Conservation (phyloP, 2,888 invertebrate genomes). For the Eurois occulta region DNA sequence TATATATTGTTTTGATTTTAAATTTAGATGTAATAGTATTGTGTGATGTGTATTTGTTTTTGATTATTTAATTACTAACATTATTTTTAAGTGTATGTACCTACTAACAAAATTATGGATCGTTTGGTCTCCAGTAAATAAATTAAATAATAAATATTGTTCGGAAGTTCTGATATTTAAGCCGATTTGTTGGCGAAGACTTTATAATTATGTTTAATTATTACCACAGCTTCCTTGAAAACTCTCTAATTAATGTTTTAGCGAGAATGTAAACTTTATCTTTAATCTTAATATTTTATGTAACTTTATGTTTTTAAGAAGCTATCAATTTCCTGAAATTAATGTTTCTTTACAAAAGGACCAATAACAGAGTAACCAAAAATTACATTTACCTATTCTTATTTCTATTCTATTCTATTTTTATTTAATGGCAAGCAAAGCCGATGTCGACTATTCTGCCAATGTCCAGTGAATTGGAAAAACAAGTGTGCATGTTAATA, state of each 20-base stretch:
- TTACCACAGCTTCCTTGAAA: background rate
- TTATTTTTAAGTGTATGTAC: too few species aligned
- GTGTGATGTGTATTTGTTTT: too few species aligned
- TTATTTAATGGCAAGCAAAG: too few species aligned
- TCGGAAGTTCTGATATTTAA: slow-evolving; percentile 17
- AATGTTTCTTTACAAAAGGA: background rate
- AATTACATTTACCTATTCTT: background rate
- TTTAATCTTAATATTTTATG: background rate
- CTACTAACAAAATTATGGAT: too few species aligned
- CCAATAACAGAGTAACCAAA: background rate
- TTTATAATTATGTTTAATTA: slow-evolving; percentile 5
- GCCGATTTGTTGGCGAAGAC: slow-evolving; percentile 4
- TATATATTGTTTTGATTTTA: too few species aligned
- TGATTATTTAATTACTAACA: too few species aligned
- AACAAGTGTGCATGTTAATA: too few species aligned
- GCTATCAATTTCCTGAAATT: background rate
- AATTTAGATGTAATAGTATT: too few species aligned
- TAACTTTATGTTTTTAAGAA: background rate
- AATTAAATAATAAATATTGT: slow-evolving; percentile 27
- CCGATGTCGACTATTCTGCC: too few species aligned
- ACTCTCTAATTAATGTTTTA: slow-evolving; percentile 8
- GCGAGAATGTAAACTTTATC: background rate
- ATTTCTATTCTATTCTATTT: too few species aligned
- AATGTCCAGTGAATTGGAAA: too few species aligned
- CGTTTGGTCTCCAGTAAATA: too few species aligned